These are phyloP conservation scores for Tautogolabrus adspersus DNA, from an alignment of 2,113 vertebrate species.

Conservation along the genomic window DNA sequence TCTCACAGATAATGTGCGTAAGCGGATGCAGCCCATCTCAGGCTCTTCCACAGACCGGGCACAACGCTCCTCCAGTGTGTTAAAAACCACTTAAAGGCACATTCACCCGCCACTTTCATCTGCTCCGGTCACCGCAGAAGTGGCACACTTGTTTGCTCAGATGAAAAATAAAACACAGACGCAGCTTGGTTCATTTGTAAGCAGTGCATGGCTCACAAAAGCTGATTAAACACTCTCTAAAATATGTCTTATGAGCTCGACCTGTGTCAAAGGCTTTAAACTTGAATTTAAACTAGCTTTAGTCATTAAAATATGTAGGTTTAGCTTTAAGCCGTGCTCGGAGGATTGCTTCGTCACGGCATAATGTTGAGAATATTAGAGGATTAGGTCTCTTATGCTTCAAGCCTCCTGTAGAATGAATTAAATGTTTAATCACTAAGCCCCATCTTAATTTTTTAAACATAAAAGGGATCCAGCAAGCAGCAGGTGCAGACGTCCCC, in stretches of 20 bases:
- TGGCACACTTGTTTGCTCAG: constrained; percentile 25
- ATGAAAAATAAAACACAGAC: constrained; percentile 24
- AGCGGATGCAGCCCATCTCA: constrained; percentile 78
- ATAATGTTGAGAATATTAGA: constrained; percentile 31
- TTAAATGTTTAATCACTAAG: constrained; percentile 49
- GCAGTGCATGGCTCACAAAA: neutral
- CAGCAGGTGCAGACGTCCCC: constrained; percentile 42
- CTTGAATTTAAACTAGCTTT: neutral
- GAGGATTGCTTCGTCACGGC: constrained; percentile 42
- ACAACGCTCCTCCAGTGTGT: constrained; percentile 50
- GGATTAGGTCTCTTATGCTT: constrained; percentile 21
- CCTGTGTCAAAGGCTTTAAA: constrained; percentile 22
- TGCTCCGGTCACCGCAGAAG: constrained; percentile 28
- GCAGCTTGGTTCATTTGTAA: neutral
- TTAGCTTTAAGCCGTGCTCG: constrained; percentile 20
- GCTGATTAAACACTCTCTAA: constrained; percentile 9
- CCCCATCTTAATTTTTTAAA: constrained; percentile 38
- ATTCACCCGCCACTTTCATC: constrained; percentile 47
- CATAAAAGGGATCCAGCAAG: constrained; percentile 40
- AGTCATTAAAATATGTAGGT: constrained; percentile 42
- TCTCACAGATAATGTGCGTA: constrained; percentile 72
- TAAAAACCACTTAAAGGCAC: constrained; percentile 64
- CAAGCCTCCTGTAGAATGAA: constrained; percentile 27
- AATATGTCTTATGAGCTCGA: neutral
- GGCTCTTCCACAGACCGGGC: constrained; percentile 57